These are phyloP conservation scores for Butastur rufipennis DNA, from an alignment of 2,113 vertebrate genomes.

Conservation along the genomic window DNA sequence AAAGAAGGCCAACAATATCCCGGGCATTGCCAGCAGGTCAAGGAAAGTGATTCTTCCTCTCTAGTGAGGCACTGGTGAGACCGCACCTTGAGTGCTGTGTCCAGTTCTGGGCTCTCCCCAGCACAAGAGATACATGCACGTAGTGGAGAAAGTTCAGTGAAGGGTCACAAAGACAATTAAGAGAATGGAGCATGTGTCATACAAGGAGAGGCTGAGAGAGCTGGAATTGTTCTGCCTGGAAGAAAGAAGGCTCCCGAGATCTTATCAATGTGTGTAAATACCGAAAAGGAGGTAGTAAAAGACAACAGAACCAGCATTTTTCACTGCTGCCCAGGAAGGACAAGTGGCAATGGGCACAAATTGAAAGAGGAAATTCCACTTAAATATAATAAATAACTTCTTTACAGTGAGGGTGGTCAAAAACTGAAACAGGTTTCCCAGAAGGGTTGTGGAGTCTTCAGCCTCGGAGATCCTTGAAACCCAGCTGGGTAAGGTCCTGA, in stretches of 20 bases:
- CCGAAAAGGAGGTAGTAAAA: background rate
- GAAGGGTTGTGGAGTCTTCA: background rate
- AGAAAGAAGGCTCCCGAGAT: background rate
- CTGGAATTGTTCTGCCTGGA: background rate
- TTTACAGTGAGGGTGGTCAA: background rate
- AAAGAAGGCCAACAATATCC: background rate
- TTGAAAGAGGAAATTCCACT: background rate
- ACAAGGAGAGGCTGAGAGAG: background rate
- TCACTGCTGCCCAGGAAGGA: background rate
- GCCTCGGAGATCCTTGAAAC: background rate
- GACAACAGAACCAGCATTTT: background rate
- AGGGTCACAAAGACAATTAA: background rate
- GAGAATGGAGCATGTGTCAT: background rate
- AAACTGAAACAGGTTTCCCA: background rate
- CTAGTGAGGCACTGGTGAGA: background rate
- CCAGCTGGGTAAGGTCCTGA: background rate
- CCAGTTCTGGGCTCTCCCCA: background rate
- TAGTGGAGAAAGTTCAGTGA: background rate
- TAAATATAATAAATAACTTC: background rate
- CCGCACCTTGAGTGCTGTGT: background rate
- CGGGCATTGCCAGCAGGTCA: background rate
- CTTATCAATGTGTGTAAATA: background rate
- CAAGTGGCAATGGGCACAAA: background rate
- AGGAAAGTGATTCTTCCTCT: background rate
- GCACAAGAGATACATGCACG: accelerated